phyloP scores from a whole-genome alignment of 2,888 invertebrate genomes.

The Drosophila merina region DNA sequence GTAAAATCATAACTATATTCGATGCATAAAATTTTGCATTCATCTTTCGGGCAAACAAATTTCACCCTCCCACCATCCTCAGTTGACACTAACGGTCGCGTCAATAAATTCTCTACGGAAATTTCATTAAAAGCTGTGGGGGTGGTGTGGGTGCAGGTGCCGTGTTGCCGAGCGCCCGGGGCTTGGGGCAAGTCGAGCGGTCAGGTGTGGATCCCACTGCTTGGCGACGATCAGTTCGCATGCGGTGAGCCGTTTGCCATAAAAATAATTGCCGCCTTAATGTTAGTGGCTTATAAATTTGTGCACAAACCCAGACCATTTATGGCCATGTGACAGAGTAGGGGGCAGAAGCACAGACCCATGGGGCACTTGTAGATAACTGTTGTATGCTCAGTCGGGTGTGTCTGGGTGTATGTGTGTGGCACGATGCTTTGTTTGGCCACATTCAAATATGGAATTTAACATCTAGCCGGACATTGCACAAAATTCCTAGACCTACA shows the following conservation, averaged over 20 bases:
- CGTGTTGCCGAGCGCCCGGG: not conserved
- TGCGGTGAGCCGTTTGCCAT: conserved; percentile 55
- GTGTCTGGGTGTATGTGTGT: conserved; percentile 37
- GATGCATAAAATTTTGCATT: conserved; percentile 62
- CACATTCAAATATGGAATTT: conserved; percentile 47
- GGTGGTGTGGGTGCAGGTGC: conserved; percentile 14
- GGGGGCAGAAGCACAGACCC: conserved; percentile 10
- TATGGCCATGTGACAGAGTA: conserved; percentile 46
- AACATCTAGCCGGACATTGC: conserved; percentile 27
- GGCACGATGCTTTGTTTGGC: conserved; percentile 37
- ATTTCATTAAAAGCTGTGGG: conserved; percentile 71
- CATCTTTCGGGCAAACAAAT: conserved; percentile 51
- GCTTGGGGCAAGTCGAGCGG: conserved; percentile 9
- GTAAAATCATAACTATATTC: conserved; percentile 53
- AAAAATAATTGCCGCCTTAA: conserved; percentile 78
- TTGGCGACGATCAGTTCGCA: conserved; percentile 28
- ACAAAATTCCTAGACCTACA: conserved; percentile 24
- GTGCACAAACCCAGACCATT: conserved; percentile 72
- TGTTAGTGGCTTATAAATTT: conserved; percentile 77
- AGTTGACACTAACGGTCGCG: conserved; percentile 58
- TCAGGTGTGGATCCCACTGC: conserved; percentile 59
- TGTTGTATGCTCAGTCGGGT: conserved; percentile 47
- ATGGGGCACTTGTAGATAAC: conserved; percentile 64
- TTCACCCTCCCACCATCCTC: conserved; percentile 18
- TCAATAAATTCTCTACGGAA: conserved; percentile 68